Percentiles rank a stretch among this genome's conserved stretches.
phyloP scores from a whole-genome alignment of 1,140 invertebrate species.

The Drosophila truncata region DNA sequence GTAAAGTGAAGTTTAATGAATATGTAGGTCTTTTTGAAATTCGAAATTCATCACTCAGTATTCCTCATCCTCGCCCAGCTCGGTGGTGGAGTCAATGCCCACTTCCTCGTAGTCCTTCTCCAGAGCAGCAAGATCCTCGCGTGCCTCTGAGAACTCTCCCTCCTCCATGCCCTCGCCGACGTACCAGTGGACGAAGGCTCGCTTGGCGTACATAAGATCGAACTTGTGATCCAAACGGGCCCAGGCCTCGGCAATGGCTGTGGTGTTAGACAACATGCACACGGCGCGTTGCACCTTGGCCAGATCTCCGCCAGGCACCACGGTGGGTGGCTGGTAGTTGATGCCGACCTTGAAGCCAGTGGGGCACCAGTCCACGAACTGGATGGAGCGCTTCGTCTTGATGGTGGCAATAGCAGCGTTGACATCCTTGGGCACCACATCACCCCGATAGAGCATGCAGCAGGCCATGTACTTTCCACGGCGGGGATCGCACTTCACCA shows the following conservation, averaged over 20 bases:
- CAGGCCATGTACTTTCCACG: slow-evolving; percentile 97
- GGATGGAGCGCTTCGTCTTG: slow-evolving; percentile 93
- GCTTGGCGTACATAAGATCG: slow-evolving; percentile 93
- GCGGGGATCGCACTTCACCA: slow-evolving; percentile 96
- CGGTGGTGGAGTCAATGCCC: slow-evolving; percentile 91
- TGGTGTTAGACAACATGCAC: slow-evolving; percentile 93
- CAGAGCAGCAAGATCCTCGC: slow-evolving; percentile 93
- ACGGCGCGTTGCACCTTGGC: slow-evolving; percentile 90
- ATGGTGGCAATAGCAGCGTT: slow-evolving; percentile 94
- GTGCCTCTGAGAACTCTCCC: slow-evolving; percentile 93
- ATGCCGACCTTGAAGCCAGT: slow-evolving; percentile 94
- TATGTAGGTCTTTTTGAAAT: background rate
- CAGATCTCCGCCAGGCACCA: slow-evolving; percentile 93
- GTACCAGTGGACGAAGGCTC: slow-evolving; percentile 95
- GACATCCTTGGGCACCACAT: slow-evolving; percentile 92
- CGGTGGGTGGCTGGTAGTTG: slow-evolving; percentile 93
- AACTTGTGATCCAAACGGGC: slow-evolving; percentile 93
- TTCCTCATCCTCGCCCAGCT: slow-evolving; percentile 91
- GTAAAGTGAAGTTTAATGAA: slow-evolving; percentile 12
- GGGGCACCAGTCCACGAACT: slow-evolving; percentile 97
- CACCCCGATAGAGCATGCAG: slow-evolving; percentile 92
- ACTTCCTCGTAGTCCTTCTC: slow-evolving; percentile 95
- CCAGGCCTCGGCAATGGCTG: slow-evolving; percentile 93
- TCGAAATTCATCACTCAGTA: slow-evolving; percentile 85
- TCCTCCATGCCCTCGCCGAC: slow-evolving; percentile 95